These are phyloP conservation scores for Trissolcus basalis DNA, from an alignment of 1,140 invertebrate genomes.

Conservation along the genomic window DNA sequence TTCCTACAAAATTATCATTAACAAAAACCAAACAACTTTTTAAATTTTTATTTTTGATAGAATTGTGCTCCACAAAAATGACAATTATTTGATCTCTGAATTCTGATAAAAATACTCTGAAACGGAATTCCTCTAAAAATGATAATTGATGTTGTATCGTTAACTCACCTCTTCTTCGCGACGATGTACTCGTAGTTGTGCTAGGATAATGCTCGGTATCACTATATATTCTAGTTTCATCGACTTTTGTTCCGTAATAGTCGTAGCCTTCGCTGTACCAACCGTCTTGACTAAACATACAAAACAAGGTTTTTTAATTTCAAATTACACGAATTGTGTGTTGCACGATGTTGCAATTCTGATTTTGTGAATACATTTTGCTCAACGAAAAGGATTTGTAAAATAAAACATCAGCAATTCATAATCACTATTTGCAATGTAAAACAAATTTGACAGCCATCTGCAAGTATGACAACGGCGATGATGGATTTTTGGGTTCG, in stretches of 20 bases:
- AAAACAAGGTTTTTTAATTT: slow-evolving; percentile 45
- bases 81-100: too few species aligned
- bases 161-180: slow-evolving; percentile 69
- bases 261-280: slow-evolving; percentile 76
- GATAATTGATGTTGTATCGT: slow-evolving; percentile 25
- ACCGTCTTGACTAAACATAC: slow-evolving; percentile 73
- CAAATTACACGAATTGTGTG: slow-evolving; percentile 14
- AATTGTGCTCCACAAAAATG: too few species aligned
- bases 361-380: slow-evolving; percentile 24
- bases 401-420: slow-evolving; percentile 20
- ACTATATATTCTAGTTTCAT: slow-evolving; percentile 73
- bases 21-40: too few species aligned
- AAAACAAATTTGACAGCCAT: background rate
- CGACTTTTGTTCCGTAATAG: slow-evolving; percentile 69
- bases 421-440: slow-evolving; percentile 10
- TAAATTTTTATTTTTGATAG: too few species aligned
- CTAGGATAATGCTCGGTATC: slow-evolving; percentile 75
- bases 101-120: background rate
- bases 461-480: too few species aligned
- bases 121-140: too few species aligned
- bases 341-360: slow-evolving; percentile 6
- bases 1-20: too few species aligned
- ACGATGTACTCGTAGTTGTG: slow-evolving; percentile 66
- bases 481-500: too few species aligned
- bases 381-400: slow-evolving; percentile 19